Evolutionary conservation across 2,797 vertebrate genomes (phyloP), one percentile per base, ranked within the genome.

Genomic region (Catamblyrhynchus diadema): DNA sequence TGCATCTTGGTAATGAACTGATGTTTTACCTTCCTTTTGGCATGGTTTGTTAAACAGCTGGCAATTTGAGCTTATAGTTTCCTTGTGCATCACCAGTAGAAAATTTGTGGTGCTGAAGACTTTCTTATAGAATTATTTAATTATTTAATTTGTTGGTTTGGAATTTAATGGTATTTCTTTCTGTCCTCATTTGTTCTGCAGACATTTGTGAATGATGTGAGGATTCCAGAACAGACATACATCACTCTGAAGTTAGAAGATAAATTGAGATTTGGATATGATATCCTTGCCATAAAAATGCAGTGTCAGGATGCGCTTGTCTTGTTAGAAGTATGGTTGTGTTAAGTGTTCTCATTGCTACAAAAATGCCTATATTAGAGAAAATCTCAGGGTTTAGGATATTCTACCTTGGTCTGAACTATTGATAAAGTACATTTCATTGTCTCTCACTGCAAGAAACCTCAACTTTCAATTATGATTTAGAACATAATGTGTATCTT

Each of bases 201-300:
- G 99, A 99, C 99, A 3, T 99, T 99, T 98, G 99, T 99, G 81
- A 99, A 99, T 81, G 99, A 99, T 95, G 98, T 99, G 69, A 98
- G 99, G 88, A 99, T 99, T 97, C 99, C 99, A 95, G 99, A 99
- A 95, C 99, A 99, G 97, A 99, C 98, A 89, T 99, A 99, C 64
- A 98, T 99, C 97, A 99, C 99, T 71, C 98, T 99, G 97, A 99
- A 99, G 97, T 97, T 99, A 94, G 99, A 99, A 96, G 99, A 99
- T 98, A 99, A 99, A 96, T 95, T 99, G 93, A 98, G 99, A 98
- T 99, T 99, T 98, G 99, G 99, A 97, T 99, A 99, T 98, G 99
- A 99, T 99, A 99, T 99, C 99, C 99, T 99, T 99, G 97, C 50
- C 32, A 32, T 50, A 53, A 66, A 91, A 89, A 95, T 78, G 27